A percentile compares a stretch with the other conserved stretches of the same genome.
Evolutionary conservation across 2,113 vertebrate genomes (phyloP).

Genomic region (Gadus macrocephalus): DNA sequence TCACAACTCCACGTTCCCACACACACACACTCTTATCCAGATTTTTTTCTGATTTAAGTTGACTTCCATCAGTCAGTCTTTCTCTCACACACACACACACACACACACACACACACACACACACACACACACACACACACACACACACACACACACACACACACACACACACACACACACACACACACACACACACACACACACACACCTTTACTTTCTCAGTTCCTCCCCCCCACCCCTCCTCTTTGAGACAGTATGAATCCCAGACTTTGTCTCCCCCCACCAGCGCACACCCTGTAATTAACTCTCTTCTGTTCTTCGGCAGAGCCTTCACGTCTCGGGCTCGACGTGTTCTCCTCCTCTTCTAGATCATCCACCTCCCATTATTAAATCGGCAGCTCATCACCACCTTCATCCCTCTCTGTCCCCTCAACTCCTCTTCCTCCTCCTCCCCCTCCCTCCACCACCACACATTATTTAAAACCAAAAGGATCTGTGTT

Average conservation of each 20-base stretch:
- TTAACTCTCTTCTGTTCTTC: not conserved
- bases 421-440: no score
- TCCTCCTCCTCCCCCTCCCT: not conserved
- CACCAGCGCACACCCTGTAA: no score
- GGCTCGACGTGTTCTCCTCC: no score
- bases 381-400: no score
- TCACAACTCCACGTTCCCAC: conserved; percentile 16
- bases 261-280: not conserved
- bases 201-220: not conserved
- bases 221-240: not conserved
- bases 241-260: not conserved
- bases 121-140: conserved; percentile 1
- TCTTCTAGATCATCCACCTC: no score
- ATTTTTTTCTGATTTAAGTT: no score
- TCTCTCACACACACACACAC: not conserved
- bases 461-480: conserved; percentile 56
- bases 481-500: conserved; percentile 57
- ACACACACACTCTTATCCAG: conserved; percentile 22
- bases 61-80: no score
- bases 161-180: conserved; percentile 23
- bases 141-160: not conserved
- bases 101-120: conserved; percentile 2
- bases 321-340: not conserved
- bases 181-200: conserved; percentile 29
- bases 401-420: no score